Base-by-base conservation (phyloP, 53 echinoderm and acorn worm species). In the Apostichopus leukothele region DNA sequence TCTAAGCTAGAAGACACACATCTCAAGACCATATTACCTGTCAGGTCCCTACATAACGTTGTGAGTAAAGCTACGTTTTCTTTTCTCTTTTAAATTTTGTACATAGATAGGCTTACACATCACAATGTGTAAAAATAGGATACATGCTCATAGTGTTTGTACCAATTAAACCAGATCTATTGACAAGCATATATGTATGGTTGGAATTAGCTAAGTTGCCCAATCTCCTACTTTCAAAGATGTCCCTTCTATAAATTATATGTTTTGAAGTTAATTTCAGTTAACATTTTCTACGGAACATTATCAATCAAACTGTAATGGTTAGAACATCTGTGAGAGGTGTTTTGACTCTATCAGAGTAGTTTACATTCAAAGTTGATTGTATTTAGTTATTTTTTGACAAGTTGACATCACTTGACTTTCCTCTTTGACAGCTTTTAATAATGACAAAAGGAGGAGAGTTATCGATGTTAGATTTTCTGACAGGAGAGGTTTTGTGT, bases 401-500 rank as follows among this genome's bases (percentile, higher is more conserved):
- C 7, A 57, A 57, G 57, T 10, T 57, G 5, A 1, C 57, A 57
- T 57, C 8, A 9, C 7, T 57, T 57, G 57, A 10, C 10, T 68
- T 8, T 83, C 5, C 18, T 51, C 59, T 68, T 68, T 53, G 89
- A 19, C 90, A 99, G 99, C 89, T 93, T 9, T 53, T 96, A 39
- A 83, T 94, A 76, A 93, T 93, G 84, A 93, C 90, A 14, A 89
- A 93, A 83, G 86, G 74, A 76, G 94, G 99, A 55, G 93, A 93
- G 20, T 89, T 95, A 21, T 93, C 90, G 60, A 78, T 99, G 54
- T 89, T 94, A 60, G 94, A 99, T 71, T 90, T 93, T 10, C 61
- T 84, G 7, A 93, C 91, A 53, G 94, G 96, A 1, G 91, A 99
- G 86, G 90, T 85, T 53, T 52, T 99, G 23, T 99, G 99, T 81